phyloP scores from a whole-genome alignment of 2,113 vertebrate genomes.

The Numida meleagris region DNA sequence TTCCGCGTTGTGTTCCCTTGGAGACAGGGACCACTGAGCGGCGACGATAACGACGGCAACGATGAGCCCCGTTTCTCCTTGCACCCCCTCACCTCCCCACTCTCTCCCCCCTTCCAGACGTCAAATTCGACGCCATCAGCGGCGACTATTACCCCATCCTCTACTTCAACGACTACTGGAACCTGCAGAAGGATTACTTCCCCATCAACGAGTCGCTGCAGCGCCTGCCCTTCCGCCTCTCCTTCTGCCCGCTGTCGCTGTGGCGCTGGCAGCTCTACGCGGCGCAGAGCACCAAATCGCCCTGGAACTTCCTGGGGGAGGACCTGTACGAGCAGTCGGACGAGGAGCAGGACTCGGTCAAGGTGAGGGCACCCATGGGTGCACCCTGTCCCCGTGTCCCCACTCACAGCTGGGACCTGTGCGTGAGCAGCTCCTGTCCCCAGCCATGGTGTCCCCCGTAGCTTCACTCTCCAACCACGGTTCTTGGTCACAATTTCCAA shows the following conservation, averaged over 20 bases:
- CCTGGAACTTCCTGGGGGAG: slow-evolving; percentile 93
- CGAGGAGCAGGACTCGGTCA: slow-evolving; percentile 95
- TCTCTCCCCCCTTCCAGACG: too few relatives aligned
- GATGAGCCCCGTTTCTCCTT: too few relatives aligned
- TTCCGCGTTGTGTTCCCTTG: too few relatives aligned
- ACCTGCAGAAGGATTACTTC: slow-evolving; percentile 95
- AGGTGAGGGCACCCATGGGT: slow-evolving; percentile 79
- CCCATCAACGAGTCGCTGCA: slow-evolving; percentile 88
- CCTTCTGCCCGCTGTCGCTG: slow-evolving; percentile 91
- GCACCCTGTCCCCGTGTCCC: too few relatives aligned
- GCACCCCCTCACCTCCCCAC: too few relatives aligned
- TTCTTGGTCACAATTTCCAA: too few relatives aligned
- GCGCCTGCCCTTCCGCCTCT: slow-evolving; percentile 85
- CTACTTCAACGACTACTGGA: slow-evolving; percentile 99
- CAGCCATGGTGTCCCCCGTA: too few relatives aligned
- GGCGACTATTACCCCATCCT: slow-evolving; percentile 96
- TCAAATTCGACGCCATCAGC: slow-evolving; percentile 90
- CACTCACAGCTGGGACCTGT: too few relatives aligned
- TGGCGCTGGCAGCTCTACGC: slow-evolving; percentile 98
- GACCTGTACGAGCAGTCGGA: slow-evolving; percentile 95
- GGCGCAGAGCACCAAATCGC: slow-evolving; percentile 89
- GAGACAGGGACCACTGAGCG: too few relatives aligned
- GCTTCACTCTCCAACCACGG: too few relatives aligned
- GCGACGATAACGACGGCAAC: too few relatives aligned
- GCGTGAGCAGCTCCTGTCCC: too few relatives aligned